Base-by-base conservation (phyloP, 2,888 invertebrate genomes). In the Rhopalosiphum nymphaeae region DNA sequence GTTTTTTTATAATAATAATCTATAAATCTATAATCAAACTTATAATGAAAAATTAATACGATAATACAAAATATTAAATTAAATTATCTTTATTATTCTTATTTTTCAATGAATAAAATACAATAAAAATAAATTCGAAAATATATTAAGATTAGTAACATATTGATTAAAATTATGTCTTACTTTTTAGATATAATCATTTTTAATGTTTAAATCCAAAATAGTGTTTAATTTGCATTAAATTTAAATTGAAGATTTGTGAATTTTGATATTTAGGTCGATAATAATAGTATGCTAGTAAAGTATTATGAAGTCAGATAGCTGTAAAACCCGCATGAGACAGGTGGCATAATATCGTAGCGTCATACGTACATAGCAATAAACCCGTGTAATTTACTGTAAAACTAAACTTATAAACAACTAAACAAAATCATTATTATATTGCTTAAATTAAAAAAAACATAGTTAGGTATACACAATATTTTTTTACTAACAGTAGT, bases 311-410 rank as follows among this genome's bases (percentile, higher is more conserved):
- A 89, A 89, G 87, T 93, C 56, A 36, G 56, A 89, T 36, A 78
- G 26, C 92, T 90, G 78, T 61, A 94, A 46, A 93, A 86, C 94
- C 94, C 94, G 94, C 94, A 94, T 94, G 57, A 57, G 94, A n/a
- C 93, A 94, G 94, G 86, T 94, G 90, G 42, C 49, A 49, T n/a
- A 56, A n/a, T 78, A 78, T 92, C 53, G 78, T 36, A 61, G 67
- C 67, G 92, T 67, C 53, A 92, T 46, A 49, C 49, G 67, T 88
- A 26, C 29, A 44, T 46, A 87, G 36, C n/a, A n/a, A 67, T 36
- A 36, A 67, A 36, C n/a, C 67, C 67, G 16, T 67, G 89, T 61
- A n/a, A 42, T 57, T 57, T 57, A 44, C 87, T 89, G 42, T 56
- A 25, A 4, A 9, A 89, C 3, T 42, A 44, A 89, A 89, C 61